Percentiles rank a stretch among this genome's conserved stretches.
Evolutionary conservation across 2,113 vertebrate species (phyloP).

Genomic region (Prietella phreatophila): DNA sequence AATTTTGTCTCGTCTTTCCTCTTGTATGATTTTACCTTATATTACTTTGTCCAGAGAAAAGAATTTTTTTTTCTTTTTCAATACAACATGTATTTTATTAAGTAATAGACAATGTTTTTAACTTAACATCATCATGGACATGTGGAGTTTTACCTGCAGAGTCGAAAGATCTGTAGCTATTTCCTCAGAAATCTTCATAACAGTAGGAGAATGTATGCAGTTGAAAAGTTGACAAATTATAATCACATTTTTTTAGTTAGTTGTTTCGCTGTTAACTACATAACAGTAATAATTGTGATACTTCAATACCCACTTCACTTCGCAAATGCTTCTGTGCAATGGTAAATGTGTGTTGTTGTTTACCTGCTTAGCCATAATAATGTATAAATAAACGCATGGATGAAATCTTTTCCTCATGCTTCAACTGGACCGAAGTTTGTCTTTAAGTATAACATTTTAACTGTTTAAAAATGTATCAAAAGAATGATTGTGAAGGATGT

Average conservation of each 20-base stretch:
- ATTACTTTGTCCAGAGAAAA: background rate
- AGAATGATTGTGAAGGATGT: background rate
- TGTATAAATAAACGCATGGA: background rate
- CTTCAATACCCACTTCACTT: background rate
- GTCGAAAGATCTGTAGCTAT: background rate
- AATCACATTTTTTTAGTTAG: background rate
- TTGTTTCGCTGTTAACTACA: background rate
- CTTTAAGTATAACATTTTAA: background rate
- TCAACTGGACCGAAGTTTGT: background rate
- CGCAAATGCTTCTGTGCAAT: background rate
- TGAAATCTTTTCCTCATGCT: background rate
- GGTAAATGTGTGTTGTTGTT: background rate
- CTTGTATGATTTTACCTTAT: background rate
- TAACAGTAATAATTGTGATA: background rate
- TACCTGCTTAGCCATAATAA: background rate
- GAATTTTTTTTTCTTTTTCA: background rate
- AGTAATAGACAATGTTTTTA: background rate
- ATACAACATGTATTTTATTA: background rate
- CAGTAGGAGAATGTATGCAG: background rate
- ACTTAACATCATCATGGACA: background rate
- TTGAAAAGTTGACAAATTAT: background rate
- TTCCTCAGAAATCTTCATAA: background rate
- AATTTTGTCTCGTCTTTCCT: background rate
- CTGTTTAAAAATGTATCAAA: background rate
- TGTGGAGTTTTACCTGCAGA: background rate